Evolutionary conservation across 1,140 invertebrate species (phyloP).

Genomic region (Schmidtea mediterranea): DNA sequence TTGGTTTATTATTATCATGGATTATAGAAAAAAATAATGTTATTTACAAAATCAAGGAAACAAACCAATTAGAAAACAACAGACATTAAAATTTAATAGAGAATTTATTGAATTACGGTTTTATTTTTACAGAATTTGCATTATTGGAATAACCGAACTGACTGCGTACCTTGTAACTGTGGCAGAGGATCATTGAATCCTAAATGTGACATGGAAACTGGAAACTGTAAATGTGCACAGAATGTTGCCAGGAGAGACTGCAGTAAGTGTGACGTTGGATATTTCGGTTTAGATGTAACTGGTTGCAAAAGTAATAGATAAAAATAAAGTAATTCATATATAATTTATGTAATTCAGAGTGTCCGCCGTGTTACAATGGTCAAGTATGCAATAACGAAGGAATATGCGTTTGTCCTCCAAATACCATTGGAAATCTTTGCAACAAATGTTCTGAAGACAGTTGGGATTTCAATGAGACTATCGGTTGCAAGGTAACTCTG

Average conservation of each 20-base stretch:
- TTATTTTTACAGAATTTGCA: constrained; percentile 43
- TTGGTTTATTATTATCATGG: no score
- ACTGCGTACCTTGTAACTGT: constrained; percentile 56
- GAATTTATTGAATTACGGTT: not conserved
- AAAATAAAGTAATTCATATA: not conserved
- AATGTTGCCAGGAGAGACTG: constrained; percentile 63
- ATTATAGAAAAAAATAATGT: no score
- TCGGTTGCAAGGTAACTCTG: constrained; percentile 21
- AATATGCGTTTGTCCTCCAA: constrained; percentile 48
- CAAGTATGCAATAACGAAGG: constrained; percentile 26
- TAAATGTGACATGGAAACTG: constrained; percentile 51
- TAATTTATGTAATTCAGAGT: not conserved
- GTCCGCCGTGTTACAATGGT: constrained; percentile 8
- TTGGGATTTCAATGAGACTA: constrained; percentile 14
- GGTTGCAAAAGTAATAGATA: constrained; percentile 8
- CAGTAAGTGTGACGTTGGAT: constrained; percentile 15
- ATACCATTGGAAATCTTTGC: constrained; percentile 55
- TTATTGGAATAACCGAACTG: constrained; percentile 58
- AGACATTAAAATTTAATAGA: no score
- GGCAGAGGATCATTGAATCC: constrained; percentile 53
- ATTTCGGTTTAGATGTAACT: constrained; percentile 33
- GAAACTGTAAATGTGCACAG: constrained; percentile 73
- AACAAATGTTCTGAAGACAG: constrained; percentile 45
- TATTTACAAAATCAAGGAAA: no score
- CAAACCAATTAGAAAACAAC: no score